Conservation (phyloP, 2,113 vertebrate genomes). For the Bos taurus region ARS-UCD2.0 NC_037328.1:7252501-7253000, state of each 20-base stretch:
- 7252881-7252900: not conserved
- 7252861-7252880: not conserved
- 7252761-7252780: not conserved
- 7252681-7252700: not conserved
- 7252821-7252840: not conserved
- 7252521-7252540: not conserved
- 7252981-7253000: not conserved
- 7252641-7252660: not conserved
- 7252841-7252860: not conserved
- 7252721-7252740: not conserved
- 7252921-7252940: not conserved
- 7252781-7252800: not conserved
- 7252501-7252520: not conserved
- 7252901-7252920: not conserved
- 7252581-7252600: not conserved
- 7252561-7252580: not conserved
- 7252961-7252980: not conserved
- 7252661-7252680: rapidly evolving
- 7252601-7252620: not conserved
- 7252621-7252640: not conserved
- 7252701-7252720: not conserved
- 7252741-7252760: not conserved
- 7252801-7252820: not conserved
- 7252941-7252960: not conserved
- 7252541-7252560: not conserved